Conservation (phyloP, 2,113 vertebrate species). For the Athene cunicularia region DNA sequence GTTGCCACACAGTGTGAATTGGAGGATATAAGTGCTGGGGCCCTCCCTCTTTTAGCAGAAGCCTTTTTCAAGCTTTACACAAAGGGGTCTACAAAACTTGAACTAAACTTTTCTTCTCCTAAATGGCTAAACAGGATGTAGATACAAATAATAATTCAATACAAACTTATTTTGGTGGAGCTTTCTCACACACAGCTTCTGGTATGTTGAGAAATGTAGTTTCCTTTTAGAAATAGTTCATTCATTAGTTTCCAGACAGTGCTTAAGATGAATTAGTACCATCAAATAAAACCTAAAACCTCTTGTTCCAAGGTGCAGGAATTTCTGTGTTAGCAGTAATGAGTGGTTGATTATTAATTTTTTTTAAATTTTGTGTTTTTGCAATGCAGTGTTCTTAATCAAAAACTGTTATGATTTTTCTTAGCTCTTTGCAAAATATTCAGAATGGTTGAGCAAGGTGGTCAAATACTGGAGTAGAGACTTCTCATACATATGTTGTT, state of each 20-base stretch:
- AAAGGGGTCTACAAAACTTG: conserved; percentile 40
- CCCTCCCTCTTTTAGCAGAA: conserved; percentile 65
- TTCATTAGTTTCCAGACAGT: conserved; percentile 21
- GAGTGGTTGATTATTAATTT: too few species aligned
- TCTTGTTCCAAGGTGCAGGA: neutral
- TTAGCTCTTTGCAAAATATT: neutral
- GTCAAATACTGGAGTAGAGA: neutral
- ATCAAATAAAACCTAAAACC: neutral
- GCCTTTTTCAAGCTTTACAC: conserved; percentile 64
- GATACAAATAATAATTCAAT: conserved; percentile 80
- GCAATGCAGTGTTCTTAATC: neutral
- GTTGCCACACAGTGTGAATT: conserved; percentile 70
- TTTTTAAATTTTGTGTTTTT: neutral
- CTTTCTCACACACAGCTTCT: conserved; percentile 73
- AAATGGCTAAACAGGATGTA: conserved; percentile 78
- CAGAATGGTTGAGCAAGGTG: neutral
- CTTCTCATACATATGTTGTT: accelerated
- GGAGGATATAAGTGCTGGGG: conserved; percentile 73
- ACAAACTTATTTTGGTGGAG: conserved; percentile 44
- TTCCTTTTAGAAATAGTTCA: conserved; percentile 53
- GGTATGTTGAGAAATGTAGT: conserved; percentile 26
- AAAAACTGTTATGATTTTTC: neutral
- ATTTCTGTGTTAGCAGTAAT: neutral
- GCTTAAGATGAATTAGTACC: neutral
- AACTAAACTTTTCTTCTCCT: conserved; percentile 39